Base-by-base conservation (phyloP, 1,140 invertebrate species). In the Papilio dardanus region DNA sequence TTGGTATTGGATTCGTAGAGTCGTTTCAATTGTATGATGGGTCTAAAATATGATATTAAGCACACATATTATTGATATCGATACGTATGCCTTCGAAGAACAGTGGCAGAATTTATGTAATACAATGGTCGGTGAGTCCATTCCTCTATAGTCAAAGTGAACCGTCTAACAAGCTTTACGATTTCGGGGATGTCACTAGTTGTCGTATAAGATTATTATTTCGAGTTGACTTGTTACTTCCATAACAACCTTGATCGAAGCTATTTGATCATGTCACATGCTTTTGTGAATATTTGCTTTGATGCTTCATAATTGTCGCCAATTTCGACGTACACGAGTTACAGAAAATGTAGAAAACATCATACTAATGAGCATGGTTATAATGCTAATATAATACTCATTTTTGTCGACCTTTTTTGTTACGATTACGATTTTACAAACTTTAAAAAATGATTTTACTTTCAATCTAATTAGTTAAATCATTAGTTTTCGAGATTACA, bases 111-210 rank as follows among this genome's bases (percentile, higher is more conserved):
- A 19, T n/a, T 5, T 42, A 42, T 42, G 16, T 42, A 42, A 0
- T 19, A 46, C 42, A 46, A n/a, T 0, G 10, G 42, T 16, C n/a
- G 2, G 3, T n/a, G 6, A 46, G n/a, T 46, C 42, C 42, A 7
- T 46, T n/a, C 2, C 42, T 19, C 5, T 46, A 46, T 19, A 19
- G 5, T 46, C n/a, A 19, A 46, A 6, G 42, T 46, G 16, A n/a
- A 30, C 54, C 54, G 54, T 14, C 54, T 62, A 30, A 62, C 54
- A 62, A 62, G 54, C 54, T 62, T 62, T 62, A 62, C 24, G 54
- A 62, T 62, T 62, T 62, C 24, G 54, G 54, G 10, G 54, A 62
- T 62, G 30, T 62, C 54, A 62, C 54, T 62, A 62, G 21, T 62
- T 62, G 54, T 62, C 54, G 54, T 62, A 62, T 54, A 12, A 30